Percentiles rank a stretch among this genome's conserved stretches.
Conservation (phyloP, 2,888 invertebrate species). For the Macroteleia sp. region DNA sequence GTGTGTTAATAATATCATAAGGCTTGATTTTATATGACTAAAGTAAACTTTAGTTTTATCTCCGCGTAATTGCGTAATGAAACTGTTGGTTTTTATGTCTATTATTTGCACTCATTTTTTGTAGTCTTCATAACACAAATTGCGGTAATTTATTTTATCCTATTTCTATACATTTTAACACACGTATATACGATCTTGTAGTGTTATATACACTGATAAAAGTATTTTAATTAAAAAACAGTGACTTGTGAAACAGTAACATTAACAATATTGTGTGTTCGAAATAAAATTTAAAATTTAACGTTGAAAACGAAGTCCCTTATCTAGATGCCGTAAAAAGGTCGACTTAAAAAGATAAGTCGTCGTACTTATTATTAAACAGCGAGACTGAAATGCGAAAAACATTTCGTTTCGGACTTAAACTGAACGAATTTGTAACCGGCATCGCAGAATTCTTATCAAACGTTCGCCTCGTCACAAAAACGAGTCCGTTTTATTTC, state of each 20-base stretch:
- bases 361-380: constrained; percentile 12
- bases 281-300: constrained; percentile 6
- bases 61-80: constrained; percentile 34
- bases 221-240: not conserved
- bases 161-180: constrained; percentile 36
- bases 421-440: constrained; percentile 40
- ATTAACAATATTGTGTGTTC: not conserved
- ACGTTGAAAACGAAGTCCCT: constrained; percentile 4
- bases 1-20: constrained; percentile 33
- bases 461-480: constrained; percentile 45
- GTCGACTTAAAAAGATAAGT: constrained; percentile 28
- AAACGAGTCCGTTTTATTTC: constrained; percentile 44
- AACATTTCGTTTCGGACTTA: constrained; percentile 5
- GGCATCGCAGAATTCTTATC: constrained; percentile 46
- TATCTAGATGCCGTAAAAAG: constrained; percentile 11
- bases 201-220: not conserved
- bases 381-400: constrained; percentile 9
- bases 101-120: constrained; percentile 45
- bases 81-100: constrained; percentile 28
- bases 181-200: too few relatives aligned
- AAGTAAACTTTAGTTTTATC: constrained; percentile 39
- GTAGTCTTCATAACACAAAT: constrained; percentile 38
- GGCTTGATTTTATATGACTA: constrained; percentile 27
- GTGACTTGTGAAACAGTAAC: not conserved
- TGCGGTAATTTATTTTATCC: constrained; percentile 40